Evolutionary conservation across 2,113 vertebrate genomes (phyloP).

Genomic region (Acrocephalus arundinaceus): DNA sequence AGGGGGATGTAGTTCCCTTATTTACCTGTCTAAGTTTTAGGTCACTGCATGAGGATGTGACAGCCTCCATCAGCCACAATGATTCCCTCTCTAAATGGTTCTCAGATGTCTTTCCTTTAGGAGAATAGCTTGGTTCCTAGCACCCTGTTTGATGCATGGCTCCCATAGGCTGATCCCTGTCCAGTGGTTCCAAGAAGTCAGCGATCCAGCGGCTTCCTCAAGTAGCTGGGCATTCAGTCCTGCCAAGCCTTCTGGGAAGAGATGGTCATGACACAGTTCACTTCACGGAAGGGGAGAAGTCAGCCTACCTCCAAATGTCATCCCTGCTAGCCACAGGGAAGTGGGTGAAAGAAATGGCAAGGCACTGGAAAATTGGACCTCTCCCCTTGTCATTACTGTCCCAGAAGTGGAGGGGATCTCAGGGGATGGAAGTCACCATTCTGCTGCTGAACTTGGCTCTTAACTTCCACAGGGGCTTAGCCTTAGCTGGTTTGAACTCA

Average conservation of each 20-base stretch:
- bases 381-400: background rate
- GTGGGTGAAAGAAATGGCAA: background rate
- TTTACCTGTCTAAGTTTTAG: conserved; percentile 11
- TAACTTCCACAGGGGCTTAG: background rate
- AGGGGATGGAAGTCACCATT: background rate
- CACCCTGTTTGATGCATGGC: background rate
- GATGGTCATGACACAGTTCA: conserved; percentile 3
- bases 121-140: background rate
- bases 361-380: background rate
- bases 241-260: background rate
- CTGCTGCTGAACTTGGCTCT: background rate
- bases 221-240: background rate
- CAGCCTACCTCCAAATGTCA: background rate
- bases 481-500: conserved; percentile 13
- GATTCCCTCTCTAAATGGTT: conserved; percentile 6
- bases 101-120: conserved; percentile 10
- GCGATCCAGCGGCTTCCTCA: background rate
- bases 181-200: conserved; percentile 37
- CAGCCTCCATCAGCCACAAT: background rate
- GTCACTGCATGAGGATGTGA: background rate
- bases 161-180: background rate
- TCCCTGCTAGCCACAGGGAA: background rate
- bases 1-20: background rate
- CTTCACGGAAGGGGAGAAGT: background rate
- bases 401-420: background rate